Evolutionary conservation across 2,113 vertebrate genomes (phyloP), one percentile per base, ranked within the genome.

Genomic region (Propithecus coquereli): DNA sequence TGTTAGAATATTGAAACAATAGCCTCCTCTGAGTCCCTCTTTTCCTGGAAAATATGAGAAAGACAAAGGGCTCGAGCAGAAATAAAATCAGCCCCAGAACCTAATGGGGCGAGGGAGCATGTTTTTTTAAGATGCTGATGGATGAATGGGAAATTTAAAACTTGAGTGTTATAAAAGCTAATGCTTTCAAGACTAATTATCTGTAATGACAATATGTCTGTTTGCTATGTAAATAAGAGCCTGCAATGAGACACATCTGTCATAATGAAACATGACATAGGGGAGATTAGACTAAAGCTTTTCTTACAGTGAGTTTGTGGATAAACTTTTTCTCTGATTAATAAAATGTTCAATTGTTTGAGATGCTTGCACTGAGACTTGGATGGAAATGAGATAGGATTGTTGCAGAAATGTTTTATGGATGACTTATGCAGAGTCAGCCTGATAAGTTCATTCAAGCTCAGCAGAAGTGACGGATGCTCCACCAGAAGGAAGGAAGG

Each of bases 151-250:
- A 59, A 73, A 91, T 84, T 96, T 83, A 65, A 73, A 93, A 76
- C 22, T 94, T 88, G 18, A 79, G 27, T 94, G 91, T 96, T 89
- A 70, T 23, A 90, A 66, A 94, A 65, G 20, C 73, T 90, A 88
- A 40, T 76, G 66, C 14, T 95, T 96, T 97, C 96, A 94, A 96
- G 84, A 91, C 52, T 97, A 92, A 92, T 88, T n/a, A 95, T 95
- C 94, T 57, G 20, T 43, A 87, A 11, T 13, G 6, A 11, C 84
- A 98, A 73, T 52, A 83, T 84, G 45, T 73, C 88, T 97, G 59
- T 27, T 17, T 52, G 8, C 81, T 96, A 0, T 43, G 61, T 27
- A 95, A 81, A 95, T n/a, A 76, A 92, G 90, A 92, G 94, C n/a
- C 0, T 25, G 73, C 66, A 96, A 95, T 63, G 22, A 97, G 97